Evolutionary conservation across 2,113 vertebrate species (phyloP).

Genomic region (Ptilorrhoa leucosticta): DNA sequence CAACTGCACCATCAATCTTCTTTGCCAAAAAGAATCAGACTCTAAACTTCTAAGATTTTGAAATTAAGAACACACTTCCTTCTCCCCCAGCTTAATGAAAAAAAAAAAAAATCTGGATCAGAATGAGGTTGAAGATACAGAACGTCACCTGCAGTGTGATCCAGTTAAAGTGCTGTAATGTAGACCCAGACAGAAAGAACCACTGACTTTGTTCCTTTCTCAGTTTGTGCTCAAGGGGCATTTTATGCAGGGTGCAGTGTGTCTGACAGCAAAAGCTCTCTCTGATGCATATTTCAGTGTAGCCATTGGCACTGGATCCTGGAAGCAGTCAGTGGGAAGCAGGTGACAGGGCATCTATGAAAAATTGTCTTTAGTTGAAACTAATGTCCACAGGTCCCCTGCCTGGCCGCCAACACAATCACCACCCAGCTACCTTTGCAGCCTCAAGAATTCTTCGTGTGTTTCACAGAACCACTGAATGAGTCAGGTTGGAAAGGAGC

Average conservation of each 20-base stretch:
- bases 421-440: background rate
- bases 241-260: background rate
- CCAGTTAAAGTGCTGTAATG: background rate
- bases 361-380: background rate
- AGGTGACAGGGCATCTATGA: background rate
- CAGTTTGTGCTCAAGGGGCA: background rate
- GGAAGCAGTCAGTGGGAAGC: background rate
- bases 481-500: background rate
- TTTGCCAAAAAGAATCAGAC: background rate
- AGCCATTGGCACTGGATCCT: rapidly evolving
- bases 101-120: background rate
- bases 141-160: background rate
- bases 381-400: background rate
- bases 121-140: background rate
- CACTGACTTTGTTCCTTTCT: background rate
- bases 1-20: background rate
- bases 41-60: background rate
- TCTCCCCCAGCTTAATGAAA: rapidly evolving
- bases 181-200: background rate
- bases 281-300: background rate
- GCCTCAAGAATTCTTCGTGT: background rate
- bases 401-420: background rate
- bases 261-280: background rate
- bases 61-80: background rate
- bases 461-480: background rate